Conservation (phyloP, 1,140 invertebrate genomes). For the Drosophila navojoa region DNA sequence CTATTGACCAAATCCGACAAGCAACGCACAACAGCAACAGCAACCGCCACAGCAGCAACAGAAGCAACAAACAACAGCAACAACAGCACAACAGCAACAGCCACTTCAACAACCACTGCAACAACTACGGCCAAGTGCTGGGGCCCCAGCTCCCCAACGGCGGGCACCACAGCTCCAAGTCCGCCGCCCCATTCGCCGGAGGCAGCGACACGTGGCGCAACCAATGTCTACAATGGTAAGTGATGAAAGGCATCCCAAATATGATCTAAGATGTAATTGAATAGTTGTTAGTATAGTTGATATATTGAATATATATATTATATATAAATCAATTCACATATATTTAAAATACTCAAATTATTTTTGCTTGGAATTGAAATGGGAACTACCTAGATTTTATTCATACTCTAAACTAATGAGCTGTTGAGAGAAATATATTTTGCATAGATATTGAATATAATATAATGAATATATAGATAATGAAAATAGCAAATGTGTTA, state of each 20-base stretch:
- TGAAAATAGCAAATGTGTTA: too few relatives aligned
- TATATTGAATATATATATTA: too few relatives aligned
- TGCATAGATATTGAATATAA: too few relatives aligned
- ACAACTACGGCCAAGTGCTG: constrained; percentile 86
- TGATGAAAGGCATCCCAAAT: constrained; percentile 9
- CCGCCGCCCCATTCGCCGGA: constrained; percentile 87
- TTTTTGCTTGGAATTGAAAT: too few relatives aligned
- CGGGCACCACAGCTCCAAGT: constrained; percentile 89
- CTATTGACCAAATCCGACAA: constrained; percentile 67
- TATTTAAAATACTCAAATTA: too few relatives aligned
- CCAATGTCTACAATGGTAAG: constrained; percentile 88
- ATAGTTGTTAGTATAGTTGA: too few relatives aligned
- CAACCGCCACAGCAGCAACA: constrained; percentile 48
- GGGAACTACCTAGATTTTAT: too few relatives aligned
- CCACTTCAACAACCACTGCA: constrained; percentile 60
- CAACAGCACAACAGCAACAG: constrained; percentile 65
- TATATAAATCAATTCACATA: too few relatives aligned
- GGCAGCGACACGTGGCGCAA: constrained; percentile 85
- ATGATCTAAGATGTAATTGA: not conserved
- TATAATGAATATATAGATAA: too few relatives aligned
- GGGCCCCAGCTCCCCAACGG: constrained; percentile 89
- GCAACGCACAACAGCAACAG: constrained; percentile 84
- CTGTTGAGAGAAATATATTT: too few relatives aligned
- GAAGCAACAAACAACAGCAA: constrained; percentile 70
- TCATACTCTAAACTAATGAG: too few relatives aligned